Percentiles rank a stretch among this genome's conserved stretches.
These are phyloP conservation scores for Zaprionus gabonicus DNA, from an alignment of 1,140 invertebrate species.

Conservation along the genomic window DNA sequence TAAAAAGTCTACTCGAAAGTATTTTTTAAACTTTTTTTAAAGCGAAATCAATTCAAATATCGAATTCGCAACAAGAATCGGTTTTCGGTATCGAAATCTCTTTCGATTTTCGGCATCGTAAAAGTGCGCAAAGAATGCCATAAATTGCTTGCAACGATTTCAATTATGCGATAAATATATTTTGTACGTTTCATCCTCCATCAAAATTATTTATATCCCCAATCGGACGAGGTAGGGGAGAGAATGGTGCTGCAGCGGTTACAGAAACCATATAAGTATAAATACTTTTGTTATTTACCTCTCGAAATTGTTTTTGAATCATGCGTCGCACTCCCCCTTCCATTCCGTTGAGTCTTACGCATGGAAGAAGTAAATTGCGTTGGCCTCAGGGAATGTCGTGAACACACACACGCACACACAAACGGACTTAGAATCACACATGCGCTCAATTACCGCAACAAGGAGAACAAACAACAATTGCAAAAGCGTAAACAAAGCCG, in stretches of 20 bases:
- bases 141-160: constrained; percentile 70
- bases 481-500: constrained; percentile 69
- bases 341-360: background rate
- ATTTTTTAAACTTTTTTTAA: background rate
- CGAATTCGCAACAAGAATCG: background rate
- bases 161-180: constrained; percentile 75
- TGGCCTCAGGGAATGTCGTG: constrained; percentile 52
- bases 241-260: background rate
- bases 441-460: constrained; percentile 62
- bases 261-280: constrained; percentile 42
- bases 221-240: background rate
- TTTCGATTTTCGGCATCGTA: constrained; percentile 1
- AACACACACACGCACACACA: constrained; percentile 14
- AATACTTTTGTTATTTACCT: constrained; percentile 78
- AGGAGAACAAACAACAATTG: constrained; percentile 62
- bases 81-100: background rate
- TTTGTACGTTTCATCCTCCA: constrained; percentile 38
- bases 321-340: background rate
- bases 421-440: constrained; percentile 23
- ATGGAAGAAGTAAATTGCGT: constrained; percentile 64
- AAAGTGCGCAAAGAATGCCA: constrained; percentile 18
- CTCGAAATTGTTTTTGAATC: constrained; percentile 59
- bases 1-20: background rate
- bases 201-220: constrained; percentile 62
- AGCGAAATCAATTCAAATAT: background rate